phyloP scores from a whole-genome alignment of 1,140 invertebrate species.

The Diabrotica virgifera region DNA sequence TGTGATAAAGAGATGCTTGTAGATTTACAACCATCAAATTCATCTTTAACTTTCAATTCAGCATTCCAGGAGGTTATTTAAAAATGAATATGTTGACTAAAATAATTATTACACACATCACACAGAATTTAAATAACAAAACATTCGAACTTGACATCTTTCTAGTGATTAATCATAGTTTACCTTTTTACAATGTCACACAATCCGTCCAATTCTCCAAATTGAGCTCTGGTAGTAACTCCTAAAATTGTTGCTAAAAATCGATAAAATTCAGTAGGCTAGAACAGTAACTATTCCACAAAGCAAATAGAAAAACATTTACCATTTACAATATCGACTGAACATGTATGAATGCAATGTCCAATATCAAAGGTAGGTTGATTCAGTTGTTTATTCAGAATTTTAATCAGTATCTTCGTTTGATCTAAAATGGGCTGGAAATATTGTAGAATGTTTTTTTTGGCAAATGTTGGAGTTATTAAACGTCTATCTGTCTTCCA shows the following conservation, averaged over 20 bases:
- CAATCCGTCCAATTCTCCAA: conserved; percentile 16
- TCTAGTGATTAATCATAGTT: conserved; percentile 1
- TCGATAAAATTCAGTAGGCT: background rate
- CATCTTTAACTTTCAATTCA: too few species aligned
- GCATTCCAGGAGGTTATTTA: too few species aligned
- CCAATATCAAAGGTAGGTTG: conserved; percentile 3
- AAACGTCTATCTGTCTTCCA: conserved; percentile 25
- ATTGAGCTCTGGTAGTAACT: conserved; percentile 18
- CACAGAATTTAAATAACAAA: too few species aligned
- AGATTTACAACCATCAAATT: too few species aligned
- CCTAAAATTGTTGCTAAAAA: conserved; percentile 23
- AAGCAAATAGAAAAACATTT: conserved; percentile 6
- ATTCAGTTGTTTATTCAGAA: conserved; percentile 9
- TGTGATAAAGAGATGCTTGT: too few species aligned
- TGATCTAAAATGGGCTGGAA: conserved; percentile 11
- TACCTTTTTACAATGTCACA: conserved; percentile 15
- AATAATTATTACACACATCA: too few species aligned
- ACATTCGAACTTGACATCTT: too few species aligned
- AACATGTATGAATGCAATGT: conserved; percentile 10
- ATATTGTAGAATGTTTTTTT: conserved; percentile 15
- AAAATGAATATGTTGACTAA: too few species aligned
- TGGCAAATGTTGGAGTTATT: conserved; percentile 20
- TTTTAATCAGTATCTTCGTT: conserved; percentile 8
- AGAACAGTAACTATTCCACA: background rate
- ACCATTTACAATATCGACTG: conserved; percentile 19